A percentile compares a stretch with the other conserved stretches of the same genome.
Conservation (phyloP, 2,797 vertebrate genomes). For the Eulemur coronatus region DNA sequence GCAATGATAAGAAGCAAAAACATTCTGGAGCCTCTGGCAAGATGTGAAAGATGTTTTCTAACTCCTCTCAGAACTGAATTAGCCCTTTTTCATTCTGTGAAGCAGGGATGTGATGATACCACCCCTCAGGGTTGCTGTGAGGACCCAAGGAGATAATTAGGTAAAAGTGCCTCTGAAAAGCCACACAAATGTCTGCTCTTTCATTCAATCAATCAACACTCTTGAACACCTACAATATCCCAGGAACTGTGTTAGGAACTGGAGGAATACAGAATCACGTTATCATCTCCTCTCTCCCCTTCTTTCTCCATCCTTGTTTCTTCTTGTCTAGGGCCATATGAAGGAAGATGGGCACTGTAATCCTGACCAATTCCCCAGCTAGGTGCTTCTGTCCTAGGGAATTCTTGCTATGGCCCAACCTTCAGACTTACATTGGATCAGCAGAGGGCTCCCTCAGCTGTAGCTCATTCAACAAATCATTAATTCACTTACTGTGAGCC, state of each 20-base stretch:
- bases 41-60: conserved; percentile 10
- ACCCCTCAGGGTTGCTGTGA: neutral
- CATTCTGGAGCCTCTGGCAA: conserved; percentile 1
- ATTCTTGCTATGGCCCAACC: neutral
- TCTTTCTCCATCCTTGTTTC: neutral
- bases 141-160: neutral
- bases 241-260: neutral
- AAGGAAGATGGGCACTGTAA: neutral
- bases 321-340: neutral
- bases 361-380: neutral
- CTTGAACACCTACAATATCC: neutral
- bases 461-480: neutral
- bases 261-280: neutral
- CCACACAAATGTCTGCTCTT: neutral
- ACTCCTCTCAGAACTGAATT: neutral
- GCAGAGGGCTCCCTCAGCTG: neutral
- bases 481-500: neutral
- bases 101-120: neutral
- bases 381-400: neutral
- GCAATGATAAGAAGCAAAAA: neutral
- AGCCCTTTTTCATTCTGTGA: neutral
- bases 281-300: neutral
- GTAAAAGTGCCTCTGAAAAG: neutral
- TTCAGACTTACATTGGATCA: neutral
- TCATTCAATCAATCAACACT: neutral